These are phyloP conservation scores for Drosophila biarmipes DNA, from an alignment of 1,140 invertebrate species.

Conservation along the genomic window DNA sequence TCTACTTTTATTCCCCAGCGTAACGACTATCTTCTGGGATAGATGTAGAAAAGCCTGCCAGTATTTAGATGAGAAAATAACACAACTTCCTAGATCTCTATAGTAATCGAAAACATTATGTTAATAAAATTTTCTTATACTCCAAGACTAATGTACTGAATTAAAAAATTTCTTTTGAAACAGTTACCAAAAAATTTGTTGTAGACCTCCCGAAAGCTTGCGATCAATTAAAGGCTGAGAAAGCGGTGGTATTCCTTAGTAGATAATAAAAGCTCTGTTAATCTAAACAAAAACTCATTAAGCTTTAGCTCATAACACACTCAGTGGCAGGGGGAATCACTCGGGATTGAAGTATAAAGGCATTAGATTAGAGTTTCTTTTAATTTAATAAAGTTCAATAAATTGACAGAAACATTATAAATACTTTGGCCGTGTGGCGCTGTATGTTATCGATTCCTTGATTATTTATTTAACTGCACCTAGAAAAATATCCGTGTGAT, in stretches of 20 bases:
- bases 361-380: slow-evolving; percentile 16
- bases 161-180: too few species aligned
- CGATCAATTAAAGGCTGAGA: not conserved
- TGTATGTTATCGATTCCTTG: slow-evolving; percentile 57
- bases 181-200: not conserved
- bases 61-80: too few species aligned
- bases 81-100: too few species aligned
- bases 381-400: slow-evolving; percentile 43
- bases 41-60: too few species aligned
- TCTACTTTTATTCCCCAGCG: too few species aligned
- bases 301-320: slow-evolving; percentile 28
- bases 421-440: slow-evolving; percentile 2
- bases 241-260: slow-evolving; percentile 1
- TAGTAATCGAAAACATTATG: too few species aligned
- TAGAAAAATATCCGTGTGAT: too few species aligned
- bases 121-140: too few species aligned
- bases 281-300: slow-evolving; percentile 6
- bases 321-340: slow-evolving; percentile 21
- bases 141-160: not conserved
- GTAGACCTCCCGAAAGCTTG: slow-evolving; percentile 85
- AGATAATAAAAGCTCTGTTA: slow-evolving; percentile 21
- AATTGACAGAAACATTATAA: slow-evolving; percentile 35
- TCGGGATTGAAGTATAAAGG: not conserved
- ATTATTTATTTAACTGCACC: slow-evolving; percentile 63
- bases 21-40: too few species aligned